phyloP scores from a whole-genome alignment of 2,888 invertebrate genomes.

The Agonopterix heracliana region DNA sequence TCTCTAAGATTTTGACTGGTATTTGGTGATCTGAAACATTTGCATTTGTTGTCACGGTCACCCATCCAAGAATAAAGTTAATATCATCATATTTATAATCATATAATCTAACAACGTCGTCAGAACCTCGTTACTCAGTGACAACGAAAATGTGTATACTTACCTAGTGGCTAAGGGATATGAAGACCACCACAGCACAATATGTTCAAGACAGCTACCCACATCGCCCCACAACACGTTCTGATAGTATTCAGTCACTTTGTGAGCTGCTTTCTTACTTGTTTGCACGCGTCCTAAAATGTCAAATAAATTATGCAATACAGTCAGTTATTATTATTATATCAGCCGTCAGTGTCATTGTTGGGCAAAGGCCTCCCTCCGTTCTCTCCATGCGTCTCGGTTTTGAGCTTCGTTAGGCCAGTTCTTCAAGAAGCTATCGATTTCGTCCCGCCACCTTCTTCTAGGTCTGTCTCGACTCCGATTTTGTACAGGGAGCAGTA shows the following conservation, averaged over 20 bases:
- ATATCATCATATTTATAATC: too few relatives aligned
- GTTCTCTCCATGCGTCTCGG: too few relatives aligned
- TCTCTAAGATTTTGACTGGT: conserved; percentile 80
- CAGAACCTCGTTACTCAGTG: too few relatives aligned
- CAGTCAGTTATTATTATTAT: background rate
- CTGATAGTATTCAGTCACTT: conserved; percentile 82
- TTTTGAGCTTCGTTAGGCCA: too few relatives aligned
- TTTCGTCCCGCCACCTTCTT: too few relatives aligned
- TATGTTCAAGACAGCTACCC: conserved; percentile 86
- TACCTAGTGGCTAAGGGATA: conserved; percentile 81
- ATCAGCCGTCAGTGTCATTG: too few relatives aligned
- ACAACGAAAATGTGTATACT: background rate
- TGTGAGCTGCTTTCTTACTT: conserved; percentile 76
- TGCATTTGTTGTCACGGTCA: background rate
- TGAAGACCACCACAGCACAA: conserved; percentile 89
- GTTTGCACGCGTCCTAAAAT: conserved; percentile 76
- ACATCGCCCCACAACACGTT: conserved; percentile 88
- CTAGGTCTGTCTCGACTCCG: too few relatives aligned
- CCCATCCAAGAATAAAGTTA: too few relatives aligned
- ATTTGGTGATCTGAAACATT: conserved; percentile 68
- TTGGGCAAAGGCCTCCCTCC: too few relatives aligned
- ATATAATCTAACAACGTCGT: too few relatives aligned
- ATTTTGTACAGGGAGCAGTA: too few relatives aligned
- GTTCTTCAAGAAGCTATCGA: too few relatives aligned
- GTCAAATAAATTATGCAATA: conserved; percentile 1